A percentile compares a stretch with the other conserved stretches of the same genome.
Evolutionary conservation across 2,113 vertebrate genomes (phyloP).

Genomic region (Pomatorhinus ruficollis): DNA sequence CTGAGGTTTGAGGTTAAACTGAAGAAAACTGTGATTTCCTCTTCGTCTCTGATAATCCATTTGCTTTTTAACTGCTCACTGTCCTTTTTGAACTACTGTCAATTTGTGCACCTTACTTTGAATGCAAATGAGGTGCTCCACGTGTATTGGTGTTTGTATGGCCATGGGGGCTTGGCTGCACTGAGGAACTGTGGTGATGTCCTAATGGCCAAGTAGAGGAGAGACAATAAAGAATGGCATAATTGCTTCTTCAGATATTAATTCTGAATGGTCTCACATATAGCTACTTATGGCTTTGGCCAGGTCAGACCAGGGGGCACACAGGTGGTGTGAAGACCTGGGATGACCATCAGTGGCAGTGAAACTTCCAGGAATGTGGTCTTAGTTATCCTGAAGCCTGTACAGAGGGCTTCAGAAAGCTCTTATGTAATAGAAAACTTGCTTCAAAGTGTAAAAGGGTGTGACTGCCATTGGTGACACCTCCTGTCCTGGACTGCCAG

Average conservation of each 20-base stretch:
- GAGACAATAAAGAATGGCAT: background rate
- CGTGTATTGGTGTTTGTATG: background rate
- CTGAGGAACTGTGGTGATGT: no score
- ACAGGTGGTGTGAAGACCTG: background rate
- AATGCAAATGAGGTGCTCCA: background rate
- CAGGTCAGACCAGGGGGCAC: background rate
- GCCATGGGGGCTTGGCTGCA: background rate
- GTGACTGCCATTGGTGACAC: background rate
- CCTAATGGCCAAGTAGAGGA: background rate
- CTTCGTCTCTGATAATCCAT: background rate
- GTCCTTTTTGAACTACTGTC: background rate
- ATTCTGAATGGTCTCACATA: background rate
- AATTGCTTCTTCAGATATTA: background rate
- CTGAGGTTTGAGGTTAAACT: conserved; percentile 44
- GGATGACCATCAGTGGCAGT: background rate
- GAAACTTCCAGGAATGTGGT: background rate
- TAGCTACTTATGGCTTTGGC: background rate
- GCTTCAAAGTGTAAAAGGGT: background rate
- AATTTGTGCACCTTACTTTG: background rate
- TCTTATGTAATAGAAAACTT: background rate
- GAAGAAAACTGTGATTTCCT: conserved; percentile 20
- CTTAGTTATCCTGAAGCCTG: background rate
- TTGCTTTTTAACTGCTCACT: background rate
- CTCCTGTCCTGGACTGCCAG: background rate
- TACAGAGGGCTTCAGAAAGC: background rate